Percentiles rank a stretch among this genome's conserved stretches.
Conservation (phyloP, 2,113 vertebrate species). For the Erythrolamprus reginae region DNA sequence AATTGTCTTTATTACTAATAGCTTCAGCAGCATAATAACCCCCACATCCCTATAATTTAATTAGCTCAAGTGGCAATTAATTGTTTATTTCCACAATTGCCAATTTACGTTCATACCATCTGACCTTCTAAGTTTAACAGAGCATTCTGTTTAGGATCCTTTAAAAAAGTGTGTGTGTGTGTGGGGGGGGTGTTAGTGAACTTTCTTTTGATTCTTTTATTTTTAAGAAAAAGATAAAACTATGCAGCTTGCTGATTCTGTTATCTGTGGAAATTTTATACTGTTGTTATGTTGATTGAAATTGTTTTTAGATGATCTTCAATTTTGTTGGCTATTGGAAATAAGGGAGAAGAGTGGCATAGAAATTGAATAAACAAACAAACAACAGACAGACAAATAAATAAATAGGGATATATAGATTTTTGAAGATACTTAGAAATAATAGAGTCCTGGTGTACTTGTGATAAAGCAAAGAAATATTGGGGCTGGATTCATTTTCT, state of each 20-base stretch:
- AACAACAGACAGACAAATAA: too few species aligned
- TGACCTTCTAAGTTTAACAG: conserved; percentile 26
- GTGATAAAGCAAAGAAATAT: too few species aligned
- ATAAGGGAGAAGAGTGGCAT: too few species aligned
- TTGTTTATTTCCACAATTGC: conserved; percentile 19
- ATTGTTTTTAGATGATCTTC: not conserved
- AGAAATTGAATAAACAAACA: too few species aligned
- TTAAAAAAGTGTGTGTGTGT: not conserved
- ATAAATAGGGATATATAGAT: not conserved
- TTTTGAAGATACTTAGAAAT: not conserved
- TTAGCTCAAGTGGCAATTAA: conserved; percentile 37
- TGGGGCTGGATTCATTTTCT: too few species aligned
- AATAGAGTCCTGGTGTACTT: too few species aligned
- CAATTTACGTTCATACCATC: conserved; percentile 22
- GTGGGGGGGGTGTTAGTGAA: conserved; percentile 7
- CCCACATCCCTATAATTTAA: conserved; percentile 13
- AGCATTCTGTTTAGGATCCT: conserved; percentile 6
- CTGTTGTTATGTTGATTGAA: not conserved
- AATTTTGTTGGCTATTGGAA: not conserved
- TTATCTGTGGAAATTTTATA: not conserved
- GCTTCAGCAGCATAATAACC: conserved; percentile 12
- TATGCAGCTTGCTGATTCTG: not conserved
- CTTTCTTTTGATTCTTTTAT: not conserved
- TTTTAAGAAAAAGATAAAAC: not conserved
- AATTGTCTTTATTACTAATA: conserved; percentile 25